Conservation (phyloP, 2,113 vertebrate species). For the Saguinus imperator region DNA sequence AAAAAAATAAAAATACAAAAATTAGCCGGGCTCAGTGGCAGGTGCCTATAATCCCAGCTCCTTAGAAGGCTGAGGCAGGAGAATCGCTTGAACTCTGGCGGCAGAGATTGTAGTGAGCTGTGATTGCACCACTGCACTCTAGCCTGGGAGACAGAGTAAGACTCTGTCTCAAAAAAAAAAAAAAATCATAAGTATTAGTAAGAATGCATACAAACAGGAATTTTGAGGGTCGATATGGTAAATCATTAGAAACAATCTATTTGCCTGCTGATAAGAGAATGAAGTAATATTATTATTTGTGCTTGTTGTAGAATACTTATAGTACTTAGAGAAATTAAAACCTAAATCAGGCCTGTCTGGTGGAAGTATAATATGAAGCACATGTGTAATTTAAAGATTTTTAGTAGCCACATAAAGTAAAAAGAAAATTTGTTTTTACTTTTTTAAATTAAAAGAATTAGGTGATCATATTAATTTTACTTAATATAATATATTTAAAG, state of each 20-base stretch:
- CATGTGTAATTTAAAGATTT: background rate
- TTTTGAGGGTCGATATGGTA: background rate
- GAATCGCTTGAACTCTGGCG: too few relatives aligned
- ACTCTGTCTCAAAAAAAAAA: background rate
- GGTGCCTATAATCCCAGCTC: too few relatives aligned
- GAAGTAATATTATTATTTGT: background rate
- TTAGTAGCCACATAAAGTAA: background rate
- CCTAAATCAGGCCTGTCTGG: background rate
- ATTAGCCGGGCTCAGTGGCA: too few relatives aligned
- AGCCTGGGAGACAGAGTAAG: too few relatives aligned
- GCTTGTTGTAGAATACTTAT: background rate
- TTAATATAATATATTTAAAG: background rate
- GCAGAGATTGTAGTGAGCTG: too few relatives aligned
- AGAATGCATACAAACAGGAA: background rate
- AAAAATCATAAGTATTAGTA: background rate
- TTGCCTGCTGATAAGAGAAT: background rate
- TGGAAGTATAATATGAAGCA: background rate
- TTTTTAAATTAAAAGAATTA: background rate
- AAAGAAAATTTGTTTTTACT: background rate
- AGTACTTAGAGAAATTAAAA: background rate
- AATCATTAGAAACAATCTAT: background rate
- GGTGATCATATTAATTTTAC: constrained; percentile 1
- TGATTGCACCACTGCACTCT: too few relatives aligned
- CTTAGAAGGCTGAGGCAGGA: too few relatives aligned
- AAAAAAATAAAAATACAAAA: too few relatives aligned